These are phyloP conservation scores for Phragmatobia fuliginosa DNA, from an alignment of 2,888 invertebrate species.

Conservation along the genomic window DNA sequence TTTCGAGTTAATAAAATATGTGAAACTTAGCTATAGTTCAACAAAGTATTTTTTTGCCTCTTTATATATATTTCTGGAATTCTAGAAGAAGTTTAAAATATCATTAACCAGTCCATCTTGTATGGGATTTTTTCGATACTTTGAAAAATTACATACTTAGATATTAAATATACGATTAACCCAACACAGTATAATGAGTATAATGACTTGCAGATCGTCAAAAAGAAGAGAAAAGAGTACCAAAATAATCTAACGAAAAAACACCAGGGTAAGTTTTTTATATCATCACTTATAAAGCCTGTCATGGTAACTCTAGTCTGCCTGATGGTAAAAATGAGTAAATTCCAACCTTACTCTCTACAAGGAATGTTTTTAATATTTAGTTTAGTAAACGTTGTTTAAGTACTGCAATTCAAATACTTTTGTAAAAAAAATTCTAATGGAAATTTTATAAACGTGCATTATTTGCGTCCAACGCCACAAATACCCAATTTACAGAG, in stretches of 20 bases:
- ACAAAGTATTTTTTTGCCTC: background rate
- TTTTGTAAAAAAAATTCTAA: no score
- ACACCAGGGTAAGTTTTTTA: conserved; percentile 48
- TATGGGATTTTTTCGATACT: background rate
- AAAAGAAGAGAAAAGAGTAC: conserved; percentile 69
- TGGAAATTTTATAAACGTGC: background rate
- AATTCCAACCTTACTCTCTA: no score
- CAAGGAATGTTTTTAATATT: no score
- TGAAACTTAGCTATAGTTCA: background rate
- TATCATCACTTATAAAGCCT: background rate
- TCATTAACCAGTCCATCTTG: background rate
- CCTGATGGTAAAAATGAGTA: no score
- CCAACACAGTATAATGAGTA: background rate
- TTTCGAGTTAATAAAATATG: background rate
- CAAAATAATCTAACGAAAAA: conserved; percentile 49
- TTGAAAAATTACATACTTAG: no score
- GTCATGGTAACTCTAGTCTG: no score
- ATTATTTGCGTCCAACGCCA: background rate
- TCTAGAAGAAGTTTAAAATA: background rate
- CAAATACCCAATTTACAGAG: background rate
- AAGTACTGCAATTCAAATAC: no score
- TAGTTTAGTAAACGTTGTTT: no score
- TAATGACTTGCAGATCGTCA: conserved; percentile 67
- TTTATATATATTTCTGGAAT: background rate
- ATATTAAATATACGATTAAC: background rate